These are phyloP conservation scores for Pinna nobilis DNA, from an alignment of 1,140 invertebrate genomes.

Conservation along the genomic window DNA sequence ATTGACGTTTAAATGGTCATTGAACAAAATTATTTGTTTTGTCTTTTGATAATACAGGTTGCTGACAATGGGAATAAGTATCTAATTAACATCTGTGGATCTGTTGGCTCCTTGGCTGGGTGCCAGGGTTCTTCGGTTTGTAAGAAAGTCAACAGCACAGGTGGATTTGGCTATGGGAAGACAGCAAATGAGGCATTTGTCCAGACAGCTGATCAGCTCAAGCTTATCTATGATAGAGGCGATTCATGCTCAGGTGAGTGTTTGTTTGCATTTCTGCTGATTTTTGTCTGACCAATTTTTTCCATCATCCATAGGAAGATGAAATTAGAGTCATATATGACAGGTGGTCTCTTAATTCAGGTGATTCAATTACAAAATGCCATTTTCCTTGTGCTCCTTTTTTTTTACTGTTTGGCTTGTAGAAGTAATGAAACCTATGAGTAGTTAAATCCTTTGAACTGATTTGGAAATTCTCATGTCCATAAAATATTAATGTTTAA, in stretches of 20 bases:
- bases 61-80: constrained; percentile 17
- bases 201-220: constrained; percentile 23
- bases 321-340: too few relatives aligned
- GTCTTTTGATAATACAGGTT: constrained; percentile 10
- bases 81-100: constrained; percentile 26
- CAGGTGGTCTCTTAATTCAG: too few relatives aligned
- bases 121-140: constrained; percentile 28
- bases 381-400: too few relatives aligned
- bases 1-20: not conserved
- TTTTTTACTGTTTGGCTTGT: too few relatives aligned
- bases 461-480: too few relatives aligned
- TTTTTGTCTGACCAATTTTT: too few relatives aligned
- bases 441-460: too few relatives aligned
- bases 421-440: too few relatives aligned
- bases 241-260: constrained; percentile 31
- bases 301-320: not conserved
- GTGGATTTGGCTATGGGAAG: constrained; percentile 25
- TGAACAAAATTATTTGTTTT: not conserved
- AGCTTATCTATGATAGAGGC: constrained; percentile 33
- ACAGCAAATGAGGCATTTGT: constrained; percentile 22
- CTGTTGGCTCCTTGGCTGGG: constrained; percentile 1
- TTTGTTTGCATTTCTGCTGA: not conserved
- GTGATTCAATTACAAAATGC: too few relatives aligned
- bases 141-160: constrained; percentile 8
- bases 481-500: too few relatives aligned